Evolutionary conservation across 1,140 invertebrate genomes (phyloP).

Genomic region (Cherax destructor): DNA sequence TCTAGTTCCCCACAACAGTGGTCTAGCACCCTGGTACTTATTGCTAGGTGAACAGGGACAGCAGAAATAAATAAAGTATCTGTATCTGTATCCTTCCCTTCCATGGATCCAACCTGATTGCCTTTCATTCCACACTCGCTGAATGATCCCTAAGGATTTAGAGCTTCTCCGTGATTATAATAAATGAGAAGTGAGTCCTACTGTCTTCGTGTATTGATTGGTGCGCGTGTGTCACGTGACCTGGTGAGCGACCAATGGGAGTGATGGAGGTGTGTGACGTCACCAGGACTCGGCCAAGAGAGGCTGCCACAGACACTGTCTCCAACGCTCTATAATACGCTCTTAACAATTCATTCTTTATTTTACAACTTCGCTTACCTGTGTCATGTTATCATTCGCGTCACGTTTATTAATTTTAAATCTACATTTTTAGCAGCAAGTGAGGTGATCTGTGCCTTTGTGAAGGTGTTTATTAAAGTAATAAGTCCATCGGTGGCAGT

Average conservation of each 20-base stretch:
- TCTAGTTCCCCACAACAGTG: too few relatives aligned
- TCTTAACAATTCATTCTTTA: slow-evolving; percentile 30
- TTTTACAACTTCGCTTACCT: slow-evolving; percentile 12
- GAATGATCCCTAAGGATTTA: too few relatives aligned
- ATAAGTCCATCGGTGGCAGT: not conserved
- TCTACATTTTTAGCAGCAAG: slow-evolving; percentile 41
- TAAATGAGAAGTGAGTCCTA: too few relatives aligned
- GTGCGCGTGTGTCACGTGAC: not conserved
- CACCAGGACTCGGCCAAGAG: not conserved
- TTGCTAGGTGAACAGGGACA: too few relatives aligned
- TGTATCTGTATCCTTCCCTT: too few relatives aligned
- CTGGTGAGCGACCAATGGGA: not conserved
- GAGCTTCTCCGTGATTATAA: too few relatives aligned
- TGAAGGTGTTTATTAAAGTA: slow-evolving; percentile 11
- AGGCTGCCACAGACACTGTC: not conserved
- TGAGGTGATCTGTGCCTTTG: not conserved
- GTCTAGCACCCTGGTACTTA: too few relatives aligned
- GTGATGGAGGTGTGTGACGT: not conserved
- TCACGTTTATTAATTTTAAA: slow-evolving; percentile 22
- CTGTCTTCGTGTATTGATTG: too few relatives aligned
- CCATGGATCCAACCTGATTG: too few relatives aligned
- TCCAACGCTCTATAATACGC: not conserved
- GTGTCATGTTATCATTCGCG: slow-evolving; percentile 43
- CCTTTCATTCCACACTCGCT: too few relatives aligned
- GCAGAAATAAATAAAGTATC: too few relatives aligned